Evolutionary conservation across 1,140 invertebrate species (phyloP).

Genomic region (Penaeus indicus): DNA sequence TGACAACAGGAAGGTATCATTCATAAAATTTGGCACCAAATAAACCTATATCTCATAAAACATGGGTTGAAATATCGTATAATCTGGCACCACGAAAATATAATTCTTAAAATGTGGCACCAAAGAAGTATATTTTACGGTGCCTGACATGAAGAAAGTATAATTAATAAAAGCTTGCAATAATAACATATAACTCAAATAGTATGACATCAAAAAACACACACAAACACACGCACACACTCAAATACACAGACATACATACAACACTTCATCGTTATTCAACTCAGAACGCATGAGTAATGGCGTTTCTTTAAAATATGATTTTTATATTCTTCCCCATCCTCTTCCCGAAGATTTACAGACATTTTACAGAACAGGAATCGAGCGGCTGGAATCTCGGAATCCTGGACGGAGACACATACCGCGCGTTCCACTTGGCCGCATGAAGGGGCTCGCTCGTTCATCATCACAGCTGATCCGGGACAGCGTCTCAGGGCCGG

Average conservation of each 20-base stretch:
- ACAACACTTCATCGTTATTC: constrained; percentile 24
- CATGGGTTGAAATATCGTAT: too few relatives aligned
- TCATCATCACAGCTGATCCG: constrained; percentile 47
- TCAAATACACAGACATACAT: background rate
- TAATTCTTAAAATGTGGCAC: too few relatives aligned
- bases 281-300: constrained; percentile 25
- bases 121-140: too few relatives aligned
- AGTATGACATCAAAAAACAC: too few relatives aligned
- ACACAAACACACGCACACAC: too few relatives aligned
- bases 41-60: too few relatives aligned
- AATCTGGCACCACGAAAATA: too few relatives aligned
- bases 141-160: too few relatives aligned
- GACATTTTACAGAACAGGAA: constrained; percentile 61
- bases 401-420: constrained; percentile 58
- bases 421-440: constrained; percentile 57
- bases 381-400: constrained; percentile 56
- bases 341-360: constrained; percentile 46
- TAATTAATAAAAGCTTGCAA: too few relatives aligned
- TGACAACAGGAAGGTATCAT: too few relatives aligned
- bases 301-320: constrained; percentile 26
- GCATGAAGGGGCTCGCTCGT: constrained; percentile 50
- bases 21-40: too few relatives aligned
- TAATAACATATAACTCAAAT: too few relatives aligned
- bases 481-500: background rate
- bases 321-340: constrained; percentile 45